Evolutionary conservation across 2,113 vertebrate genomes (phyloP), one percentile per base, ranked within the genome.

Genomic region (Sylvietta virens): DNA sequence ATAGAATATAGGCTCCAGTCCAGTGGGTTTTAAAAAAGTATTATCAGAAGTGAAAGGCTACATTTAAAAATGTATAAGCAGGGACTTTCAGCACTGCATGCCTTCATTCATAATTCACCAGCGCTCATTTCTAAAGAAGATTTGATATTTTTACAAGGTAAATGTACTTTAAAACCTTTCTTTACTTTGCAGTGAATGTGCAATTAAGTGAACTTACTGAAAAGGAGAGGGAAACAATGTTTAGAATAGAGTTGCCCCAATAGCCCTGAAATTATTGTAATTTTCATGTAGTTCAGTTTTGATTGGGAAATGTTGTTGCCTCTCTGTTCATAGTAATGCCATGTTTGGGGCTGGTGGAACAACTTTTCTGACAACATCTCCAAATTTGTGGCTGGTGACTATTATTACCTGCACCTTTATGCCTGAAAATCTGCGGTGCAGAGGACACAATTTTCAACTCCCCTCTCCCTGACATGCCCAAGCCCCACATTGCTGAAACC

Each of bases 51-150:
- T 57, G 93, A 96, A 94, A 95, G 88, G 94, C 81, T 92, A 76
- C 93, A 73, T 88, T 96, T 92, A 96, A 97, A 97, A 97, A 97
- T 97, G 96, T 61, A 96, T 96, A 94, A 96, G 96, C 40, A 60
- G 88, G 87, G 72, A 91, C 92, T 90, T 95, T 76, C 84, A 92
- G 76, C 81, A 48, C 92, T 31, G 44, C 40, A 58, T 79, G 93
- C 86, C 88, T 81, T 96, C 96, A 96, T 97, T 96, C 90, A 96
- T 96, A 95, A 97, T 97, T 97, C 84, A 97, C 88, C 42, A 73
- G 26, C 7, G 47, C 86, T 95, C 87, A 4, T 94, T 95, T 85
- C 87, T 92, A 56, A 95, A 92, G 93, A 88, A 77, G 96, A 92
- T 80, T 70, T 90, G 77, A 61, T 95, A 94, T 95, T 95, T 93